Evolutionary conservation across 30 jellyfish, hydroid and myxozoan genomes (phyloP).

Genomic region (Chironex yamaguchii): DNA sequence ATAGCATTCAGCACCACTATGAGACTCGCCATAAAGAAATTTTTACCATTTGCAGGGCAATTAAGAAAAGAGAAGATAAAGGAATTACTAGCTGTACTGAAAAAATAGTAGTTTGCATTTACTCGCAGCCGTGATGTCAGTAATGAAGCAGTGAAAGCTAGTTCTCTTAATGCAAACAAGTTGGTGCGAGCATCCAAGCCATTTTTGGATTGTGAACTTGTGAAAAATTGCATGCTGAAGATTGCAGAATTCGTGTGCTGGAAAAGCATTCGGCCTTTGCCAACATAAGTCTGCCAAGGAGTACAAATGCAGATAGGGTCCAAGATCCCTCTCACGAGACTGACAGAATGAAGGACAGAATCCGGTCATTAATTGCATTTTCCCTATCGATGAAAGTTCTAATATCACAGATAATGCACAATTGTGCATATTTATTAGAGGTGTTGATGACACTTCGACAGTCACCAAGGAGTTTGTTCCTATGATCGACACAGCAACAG

Average conservation of each 20-base stretch:
- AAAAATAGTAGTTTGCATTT: background rate
- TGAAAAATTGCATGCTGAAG: background rate
- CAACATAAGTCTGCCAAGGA: background rate
- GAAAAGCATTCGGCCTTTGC: background rate
- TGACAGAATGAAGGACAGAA: background rate
- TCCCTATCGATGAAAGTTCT: background rate
- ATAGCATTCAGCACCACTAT: background rate
- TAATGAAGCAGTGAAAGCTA: background rate
- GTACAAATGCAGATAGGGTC: background rate
- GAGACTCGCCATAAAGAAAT: background rate
- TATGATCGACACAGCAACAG: too few species aligned
- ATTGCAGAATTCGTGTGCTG: too few species aligned
- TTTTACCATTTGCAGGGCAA: background rate
- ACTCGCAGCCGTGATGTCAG: background rate
- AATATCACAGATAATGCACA: background rate
- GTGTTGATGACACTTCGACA: conserved; percentile 40
- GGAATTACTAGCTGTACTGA: background rate
- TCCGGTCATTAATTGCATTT: background rate
- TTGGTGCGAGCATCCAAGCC: background rate
- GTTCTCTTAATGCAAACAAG: background rate
- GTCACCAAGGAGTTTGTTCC: conserved; percentile 17
- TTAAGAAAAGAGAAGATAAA: background rate
- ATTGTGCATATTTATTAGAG: conserved; percentile 1
- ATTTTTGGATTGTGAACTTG: background rate
- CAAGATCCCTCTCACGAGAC: background rate